Percentiles rank a stretch among this genome's conserved stretches.
Conservation (phyloP, 1,140 invertebrate genomes). For the Lepidotrigona ventralis region DNA sequence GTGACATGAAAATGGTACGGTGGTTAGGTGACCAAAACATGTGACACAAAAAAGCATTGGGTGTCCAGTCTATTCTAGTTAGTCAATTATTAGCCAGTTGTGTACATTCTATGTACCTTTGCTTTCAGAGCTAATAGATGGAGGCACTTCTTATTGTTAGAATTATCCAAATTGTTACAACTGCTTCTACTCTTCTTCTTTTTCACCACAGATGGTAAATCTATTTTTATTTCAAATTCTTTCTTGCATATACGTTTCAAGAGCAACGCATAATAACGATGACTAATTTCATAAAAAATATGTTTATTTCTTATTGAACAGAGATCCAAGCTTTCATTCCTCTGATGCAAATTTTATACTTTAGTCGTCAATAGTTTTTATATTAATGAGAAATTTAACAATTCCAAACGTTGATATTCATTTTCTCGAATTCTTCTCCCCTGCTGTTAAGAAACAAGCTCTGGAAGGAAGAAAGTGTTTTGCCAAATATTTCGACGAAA, state of each 20-base stretch:
- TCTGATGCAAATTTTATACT: too few species aligned
- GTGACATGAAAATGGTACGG: too few species aligned
- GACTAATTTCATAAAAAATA: background rate
- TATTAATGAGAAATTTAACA: too few species aligned
- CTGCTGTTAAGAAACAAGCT: too few species aligned
- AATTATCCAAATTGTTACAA: background rate
- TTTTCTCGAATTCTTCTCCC: too few species aligned
- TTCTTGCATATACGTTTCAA: background rate
- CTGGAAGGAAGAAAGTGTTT: too few species aligned
- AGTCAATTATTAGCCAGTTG: background rate
- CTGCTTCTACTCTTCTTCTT: background rate
- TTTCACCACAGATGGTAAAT: background rate
- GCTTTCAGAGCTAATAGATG: constrained; percentile 2
- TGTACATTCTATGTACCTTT: constrained; percentile 21
- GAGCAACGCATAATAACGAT: background rate
- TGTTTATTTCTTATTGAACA: background rate
- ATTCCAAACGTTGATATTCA: too few species aligned
- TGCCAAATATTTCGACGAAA: too few species aligned
- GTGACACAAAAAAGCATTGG: too few species aligned
- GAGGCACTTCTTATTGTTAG: background rate
- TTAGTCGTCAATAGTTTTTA: too few species aligned
- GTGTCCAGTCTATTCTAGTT: background rate
- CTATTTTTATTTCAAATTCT: background rate
- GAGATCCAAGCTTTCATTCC: too few species aligned
- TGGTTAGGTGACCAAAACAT: too few species aligned